Conservation (phyloP, 1,140 invertebrate species). For the Hycleus phaleratus region DNA sequence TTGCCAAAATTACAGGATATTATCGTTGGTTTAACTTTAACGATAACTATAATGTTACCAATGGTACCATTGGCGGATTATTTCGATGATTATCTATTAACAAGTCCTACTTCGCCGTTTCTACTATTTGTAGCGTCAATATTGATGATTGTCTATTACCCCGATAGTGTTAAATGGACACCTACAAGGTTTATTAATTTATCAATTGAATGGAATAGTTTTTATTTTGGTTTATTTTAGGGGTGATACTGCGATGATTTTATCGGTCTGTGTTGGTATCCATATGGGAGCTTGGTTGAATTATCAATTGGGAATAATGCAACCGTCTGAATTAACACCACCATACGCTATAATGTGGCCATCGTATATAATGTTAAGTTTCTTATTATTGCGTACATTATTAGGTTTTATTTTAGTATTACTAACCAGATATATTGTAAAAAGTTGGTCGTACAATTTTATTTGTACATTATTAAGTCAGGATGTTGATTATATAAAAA, state of each 20-base stretch:
- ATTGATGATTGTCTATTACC: conserved; percentile 61
- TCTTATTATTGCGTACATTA: conserved; percentile 57
- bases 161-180: conserved; percentile 69
- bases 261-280: conserved; percentile 72
- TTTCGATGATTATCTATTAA: conserved; percentile 65
- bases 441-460: conserved; percentile 59
- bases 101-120: conserved; percentile 57
- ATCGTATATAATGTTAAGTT: conserved; percentile 58
- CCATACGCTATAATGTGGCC: conserved; percentile 76
- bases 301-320: conserved; percentile 65
- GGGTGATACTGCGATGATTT: conserved; percentile 78
- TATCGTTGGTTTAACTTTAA: conserved; percentile 61
- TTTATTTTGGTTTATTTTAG: conserved; percentile 46
- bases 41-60: conserved; percentile 57
- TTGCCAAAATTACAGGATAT: conserved; percentile 57
- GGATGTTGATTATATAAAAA: conserved; percentile 53
- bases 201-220: neutral
- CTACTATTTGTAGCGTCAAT: conserved; percentile 56
- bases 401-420: conserved; percentile 68
- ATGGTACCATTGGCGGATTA: conserved; percentile 66
- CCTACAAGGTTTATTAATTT: conserved; percentile 59
- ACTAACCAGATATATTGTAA: conserved; percentile 58
- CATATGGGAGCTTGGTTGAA: conserved; percentile 77
- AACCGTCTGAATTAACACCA: conserved; percentile 44
- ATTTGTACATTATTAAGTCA: conserved; percentile 60